Evolutionary conservation across 2,113 vertebrate species (phyloP), one percentile per base, ranked within the genome.

Genomic region (Aptenodytes patagonicus): DNA sequence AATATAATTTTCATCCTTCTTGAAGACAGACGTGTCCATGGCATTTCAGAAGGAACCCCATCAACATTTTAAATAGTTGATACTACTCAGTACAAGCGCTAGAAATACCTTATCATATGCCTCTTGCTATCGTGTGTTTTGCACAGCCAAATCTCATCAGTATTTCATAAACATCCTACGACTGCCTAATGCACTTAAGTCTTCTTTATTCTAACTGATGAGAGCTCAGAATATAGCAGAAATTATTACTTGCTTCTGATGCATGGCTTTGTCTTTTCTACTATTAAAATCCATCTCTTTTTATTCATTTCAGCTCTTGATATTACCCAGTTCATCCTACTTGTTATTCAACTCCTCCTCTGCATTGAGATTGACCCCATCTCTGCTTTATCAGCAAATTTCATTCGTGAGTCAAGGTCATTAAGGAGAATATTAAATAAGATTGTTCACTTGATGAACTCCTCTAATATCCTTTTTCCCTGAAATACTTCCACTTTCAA

Each of bases 341-440:
- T 93, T 94, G 71, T 49, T 93, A 94, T 95, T 94, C 93, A 95
- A 0, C 85, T 75, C 70, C 72, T 83, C 51, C 62, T 91, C 38
- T 91, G 71, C 85, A 90, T 88, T 80, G 90, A 93, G 82, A 88
- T 24, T 96, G 95, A 95, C 85, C 82, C 68, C 87, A 90, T 90
- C 68, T 86, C 90, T 93, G 82, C 75, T 93, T 77, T 95, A 96
- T 90, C 95, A 93, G 95, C 85, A 94, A 58, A 91, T 95, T 96
- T 93, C 60, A 80, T 80, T 88, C 0, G 0, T 70, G 71, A 93
- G 87, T 96, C 90, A 80, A 83, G 93, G 95, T 94, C 93, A 93
- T 94, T 94, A 96, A 92, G 68, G 44, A 88, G 82, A 94, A 88
- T 94, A 95, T 95, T 95, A 96, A 96, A 92, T 90, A 93, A 92